A percentile compares a stretch with the other conserved stretches of the same genome.
phyloP scores from a whole-genome alignment of 2,113 vertebrate genomes.

The Corythornis cristatus region DNA sequence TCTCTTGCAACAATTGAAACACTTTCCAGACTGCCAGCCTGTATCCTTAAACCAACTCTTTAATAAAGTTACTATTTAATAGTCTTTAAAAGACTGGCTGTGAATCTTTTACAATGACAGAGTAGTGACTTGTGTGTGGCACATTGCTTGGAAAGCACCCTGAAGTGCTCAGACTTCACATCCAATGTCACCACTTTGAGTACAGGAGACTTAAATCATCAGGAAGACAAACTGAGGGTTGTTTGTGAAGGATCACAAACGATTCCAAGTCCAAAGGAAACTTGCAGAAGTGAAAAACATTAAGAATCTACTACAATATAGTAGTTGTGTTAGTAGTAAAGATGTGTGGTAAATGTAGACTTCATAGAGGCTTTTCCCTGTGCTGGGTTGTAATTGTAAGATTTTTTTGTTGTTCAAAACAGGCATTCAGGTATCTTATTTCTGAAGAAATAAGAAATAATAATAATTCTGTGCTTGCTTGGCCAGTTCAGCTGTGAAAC shows the following conservation, averaged over 20 bases:
- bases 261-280: not conserved
- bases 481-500: not conserved
- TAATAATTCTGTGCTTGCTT: not conserved
- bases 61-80: not conserved
- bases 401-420: not conserved
- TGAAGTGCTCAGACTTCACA: not conserved
- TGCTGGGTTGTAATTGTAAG: not conserved
- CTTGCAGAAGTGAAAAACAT: not conserved
- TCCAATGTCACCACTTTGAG: not conserved
- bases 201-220: not conserved
- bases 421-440: not conserved
- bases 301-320: not conserved
- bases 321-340: not conserved
- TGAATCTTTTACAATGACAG: not conserved
- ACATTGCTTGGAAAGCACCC: not conserved
- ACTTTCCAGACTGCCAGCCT: not conserved
- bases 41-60: not conserved
- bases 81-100: not conserved
- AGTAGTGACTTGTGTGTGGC: not conserved
- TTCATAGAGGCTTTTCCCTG: not conserved
- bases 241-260: not conserved
- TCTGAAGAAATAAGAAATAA: not conserved
- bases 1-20: not conserved
- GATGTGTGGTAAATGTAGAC: not conserved
- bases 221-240: not conserved